Evolutionary conservation across 2,797 vertebrate species (phyloP).

Genomic region (Chrosomus eos): DNA sequence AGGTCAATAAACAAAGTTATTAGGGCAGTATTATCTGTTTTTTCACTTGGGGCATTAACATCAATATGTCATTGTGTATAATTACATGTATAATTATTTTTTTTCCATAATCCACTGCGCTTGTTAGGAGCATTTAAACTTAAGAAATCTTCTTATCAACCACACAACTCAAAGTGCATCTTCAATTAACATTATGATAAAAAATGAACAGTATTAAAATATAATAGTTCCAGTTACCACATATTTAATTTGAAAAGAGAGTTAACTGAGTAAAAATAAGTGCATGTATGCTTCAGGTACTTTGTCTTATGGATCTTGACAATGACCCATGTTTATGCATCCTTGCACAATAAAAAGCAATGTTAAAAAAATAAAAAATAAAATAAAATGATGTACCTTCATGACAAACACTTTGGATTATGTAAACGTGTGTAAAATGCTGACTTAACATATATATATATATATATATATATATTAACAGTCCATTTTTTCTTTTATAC

Average conservation of each 20-base stretch:
- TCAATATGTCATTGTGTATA: conserved; percentile 4
- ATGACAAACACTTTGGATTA: conserved; percentile 22
- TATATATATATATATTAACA: conserved; percentile 18
- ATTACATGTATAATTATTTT: not conserved
- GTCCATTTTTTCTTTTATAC: conserved; percentile 10
- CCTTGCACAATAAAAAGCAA: conserved; percentile 3
- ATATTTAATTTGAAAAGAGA: conserved; percentile 23
- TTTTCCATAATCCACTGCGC: not conserved
- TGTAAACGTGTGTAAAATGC: conserved; percentile 3
- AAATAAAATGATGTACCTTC: not conserved
- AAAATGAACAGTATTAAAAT: conserved; percentile 22
- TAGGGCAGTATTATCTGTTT: conserved; percentile 27
- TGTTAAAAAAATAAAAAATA: not conserved
- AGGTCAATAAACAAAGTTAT: conserved; percentile 36
- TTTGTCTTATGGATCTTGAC: conserved; percentile 5
- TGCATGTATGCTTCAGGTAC: conserved; percentile 46
- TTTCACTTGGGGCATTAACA: not conserved
- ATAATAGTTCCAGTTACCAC: conserved; percentile 20
- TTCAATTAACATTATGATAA: conserved; percentile 13
- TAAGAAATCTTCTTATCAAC: not conserved
- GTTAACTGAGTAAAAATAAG: conserved; percentile 39
- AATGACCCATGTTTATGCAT: conserved; percentile 25
- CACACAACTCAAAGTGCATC: conserved; percentile 46
- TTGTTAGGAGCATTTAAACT: not conserved
- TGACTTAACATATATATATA: not conserved